Conservation (phyloP, 2,797 vertebrate species). For the Spondyliosoma cantharus region DNA sequence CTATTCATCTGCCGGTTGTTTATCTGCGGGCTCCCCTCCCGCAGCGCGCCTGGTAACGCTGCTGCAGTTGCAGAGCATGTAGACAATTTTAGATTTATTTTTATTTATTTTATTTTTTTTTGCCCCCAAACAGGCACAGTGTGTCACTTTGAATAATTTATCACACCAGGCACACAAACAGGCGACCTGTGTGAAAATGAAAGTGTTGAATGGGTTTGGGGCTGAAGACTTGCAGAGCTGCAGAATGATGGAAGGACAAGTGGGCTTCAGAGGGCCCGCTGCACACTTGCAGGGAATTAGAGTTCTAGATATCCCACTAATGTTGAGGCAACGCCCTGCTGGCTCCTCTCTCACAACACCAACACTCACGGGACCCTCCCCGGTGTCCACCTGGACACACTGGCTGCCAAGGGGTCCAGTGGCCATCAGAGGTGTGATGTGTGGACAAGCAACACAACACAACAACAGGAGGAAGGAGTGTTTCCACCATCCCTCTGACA, state of each 20-base stretch:
- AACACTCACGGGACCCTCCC: background rate
- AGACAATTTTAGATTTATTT: slow-evolving; percentile 24
- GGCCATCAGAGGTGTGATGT: background rate
- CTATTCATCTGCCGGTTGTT: slow-evolving; percentile 32
- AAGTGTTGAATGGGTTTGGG: background rate
- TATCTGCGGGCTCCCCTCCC: background rate
- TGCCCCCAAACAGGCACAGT: slow-evolving; percentile 10
- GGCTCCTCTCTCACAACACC: background rate
- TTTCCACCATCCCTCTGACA: background rate
- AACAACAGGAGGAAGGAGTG: background rate
- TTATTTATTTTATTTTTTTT: too few species aligned
- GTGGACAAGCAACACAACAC: background rate
- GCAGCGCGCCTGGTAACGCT: background rate
- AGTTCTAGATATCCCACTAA: background rate
- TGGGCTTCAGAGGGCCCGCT: background rate
- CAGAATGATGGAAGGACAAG: background rate
- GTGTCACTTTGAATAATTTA: slow-evolving; percentile 43
- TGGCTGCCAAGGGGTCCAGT: background rate
- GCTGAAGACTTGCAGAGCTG: background rate
- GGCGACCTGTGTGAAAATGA: background rate
- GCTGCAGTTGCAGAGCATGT: background rate
- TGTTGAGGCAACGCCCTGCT: slow-evolving; percentile 25
- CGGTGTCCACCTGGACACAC: background rate
- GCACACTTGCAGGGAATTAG: background rate
- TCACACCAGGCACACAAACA: background rate